Evolutionary conservation across 2,888 invertebrate species (phyloP), one percentile per base, ranked within the genome.

Genomic region (Frankliniella fusca): DNA sequence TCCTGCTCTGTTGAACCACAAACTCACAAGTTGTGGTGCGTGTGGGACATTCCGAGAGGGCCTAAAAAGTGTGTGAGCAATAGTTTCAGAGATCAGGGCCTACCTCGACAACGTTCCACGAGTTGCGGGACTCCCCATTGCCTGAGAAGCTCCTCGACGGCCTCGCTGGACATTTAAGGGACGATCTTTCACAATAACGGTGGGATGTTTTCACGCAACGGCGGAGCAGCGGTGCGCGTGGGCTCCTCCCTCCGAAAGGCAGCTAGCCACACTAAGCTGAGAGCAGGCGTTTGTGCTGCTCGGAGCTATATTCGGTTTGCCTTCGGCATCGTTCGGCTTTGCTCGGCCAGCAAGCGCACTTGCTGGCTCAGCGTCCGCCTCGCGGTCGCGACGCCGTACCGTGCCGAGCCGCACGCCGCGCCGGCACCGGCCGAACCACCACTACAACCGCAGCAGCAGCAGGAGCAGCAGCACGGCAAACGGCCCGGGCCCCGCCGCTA

Each of bases 301-400:
- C 70, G 70, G 27, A 76, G 23, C 70, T 23, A 76, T 23, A 76
- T 12, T 76, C 70, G 70, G 70, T 76, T 76, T 76, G 70, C 70
- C 27, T 76, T 76, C 70, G 70, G 70, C 70, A 76, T 23, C 70
- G 23, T 76, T 76, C 70, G 70, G 70, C 70, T 76, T 76, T 76
- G 70, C 70, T 76, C 70, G 70, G 70, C 70, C 70, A 76, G 27
- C 70, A 76, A 76, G 70, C 70, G 70, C 23, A 76, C 70, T 76
- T 76, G 70, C 70, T 76, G 70, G 70, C 27, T 76, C 70, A 76
- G 70, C 70, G 70, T 27, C 38, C 38, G 38, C 38, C 38, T 38
- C 38, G 38, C 38, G 38, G 54, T 15, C 20, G 15, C 54, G 54
- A 20, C 20, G 15, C 54, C 54, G 54, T 20, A 20, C 54, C 54